Conservation (phyloP, 2,797 vertebrate species). For the Bucorvus abyssinicus region DNA sequence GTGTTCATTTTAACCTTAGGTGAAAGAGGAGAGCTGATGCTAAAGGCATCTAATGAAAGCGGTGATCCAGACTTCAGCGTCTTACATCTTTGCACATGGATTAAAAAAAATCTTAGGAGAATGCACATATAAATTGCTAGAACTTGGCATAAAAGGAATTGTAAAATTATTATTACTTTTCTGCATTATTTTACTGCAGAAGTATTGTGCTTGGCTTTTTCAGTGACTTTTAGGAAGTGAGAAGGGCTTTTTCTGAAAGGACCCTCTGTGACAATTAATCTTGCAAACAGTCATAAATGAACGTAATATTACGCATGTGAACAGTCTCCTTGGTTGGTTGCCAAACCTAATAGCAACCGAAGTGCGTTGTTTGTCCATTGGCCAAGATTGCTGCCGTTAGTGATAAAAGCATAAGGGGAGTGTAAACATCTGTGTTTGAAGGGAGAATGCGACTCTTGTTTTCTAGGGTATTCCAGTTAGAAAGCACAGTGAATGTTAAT, state of each 20-base stretch:
- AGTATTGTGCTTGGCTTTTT: background rate
- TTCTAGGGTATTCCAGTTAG: constrained; percentile 28
- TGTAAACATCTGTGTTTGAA: constrained; percentile 52
- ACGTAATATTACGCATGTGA: background rate
- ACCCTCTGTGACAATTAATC: background rate
- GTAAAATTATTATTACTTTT: background rate
- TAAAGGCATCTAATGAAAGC: background rate
- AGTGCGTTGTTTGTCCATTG: constrained; percentile 48
- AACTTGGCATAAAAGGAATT: background rate
- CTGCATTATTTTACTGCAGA: background rate
- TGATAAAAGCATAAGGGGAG: constrained; percentile 35
- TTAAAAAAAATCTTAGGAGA: background rate
- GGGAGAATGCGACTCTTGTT: background rate
- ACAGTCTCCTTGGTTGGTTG: background rate
- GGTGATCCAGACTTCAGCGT: background rate
- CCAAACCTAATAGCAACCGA: constrained; percentile 33
- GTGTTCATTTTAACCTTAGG: background rate
- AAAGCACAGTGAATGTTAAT: constrained; percentile 12
- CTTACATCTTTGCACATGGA: background rate
- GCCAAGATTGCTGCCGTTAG: constrained; percentile 52
- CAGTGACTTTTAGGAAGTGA: background rate
- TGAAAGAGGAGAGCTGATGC: background rate
- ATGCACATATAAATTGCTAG: background rate
- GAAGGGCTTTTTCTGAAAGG: background rate
- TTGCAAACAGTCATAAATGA: background rate